Evolutionary conservation across 2,113 vertebrate genomes (phyloP), one percentile per base, ranked within the genome.

Genomic region (Xenotilapia longispinis): DNA sequence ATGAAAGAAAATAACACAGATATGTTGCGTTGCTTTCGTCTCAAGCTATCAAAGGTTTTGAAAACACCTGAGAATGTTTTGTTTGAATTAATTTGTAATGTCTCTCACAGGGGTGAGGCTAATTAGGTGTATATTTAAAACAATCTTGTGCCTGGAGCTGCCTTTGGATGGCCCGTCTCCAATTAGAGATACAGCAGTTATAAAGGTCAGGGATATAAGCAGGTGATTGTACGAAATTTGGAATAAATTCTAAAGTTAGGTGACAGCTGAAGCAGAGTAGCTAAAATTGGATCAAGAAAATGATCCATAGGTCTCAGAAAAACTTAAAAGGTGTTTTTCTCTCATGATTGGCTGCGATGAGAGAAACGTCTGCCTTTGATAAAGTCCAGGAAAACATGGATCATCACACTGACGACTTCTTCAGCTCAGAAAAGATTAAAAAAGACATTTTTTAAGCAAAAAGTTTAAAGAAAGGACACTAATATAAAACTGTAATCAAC

Each of bases 201-300:
- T 17, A 47, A 80, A 88, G 84, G 78, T 89, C 57, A 63, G 5
- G 19, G 15, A 45, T 54, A 15, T 36, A 33, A 68, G 45, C 15
- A 13, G 65, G 13, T 21, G 31, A 40, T 28, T 70, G 15, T 45
- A 73, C 28, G 53, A 7, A 13, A 65, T 79, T 33, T 33, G 12
- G 17, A 85, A 85, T 47, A 68, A 86, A 87, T 87, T 12, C 53
- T 87, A 82, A 87, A 89, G 88, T 33, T 51, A 89, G 75, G 31
- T 86, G 82, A 73, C 70, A 85, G 42, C 55, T 42, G 40, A 82
- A 84, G 51, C 8, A 42, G 54, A 83, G 17, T 21, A 65, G 45
- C 84, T 90, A 90, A 88, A 89, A 89, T 88, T 92, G 92, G 84
- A 90, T 89, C 4, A 81, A 86, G 33, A 88, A 84, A 88, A 73